Conservation (phyloP, 2,797 vertebrate species). For the Orestias chungarensis region DNA sequence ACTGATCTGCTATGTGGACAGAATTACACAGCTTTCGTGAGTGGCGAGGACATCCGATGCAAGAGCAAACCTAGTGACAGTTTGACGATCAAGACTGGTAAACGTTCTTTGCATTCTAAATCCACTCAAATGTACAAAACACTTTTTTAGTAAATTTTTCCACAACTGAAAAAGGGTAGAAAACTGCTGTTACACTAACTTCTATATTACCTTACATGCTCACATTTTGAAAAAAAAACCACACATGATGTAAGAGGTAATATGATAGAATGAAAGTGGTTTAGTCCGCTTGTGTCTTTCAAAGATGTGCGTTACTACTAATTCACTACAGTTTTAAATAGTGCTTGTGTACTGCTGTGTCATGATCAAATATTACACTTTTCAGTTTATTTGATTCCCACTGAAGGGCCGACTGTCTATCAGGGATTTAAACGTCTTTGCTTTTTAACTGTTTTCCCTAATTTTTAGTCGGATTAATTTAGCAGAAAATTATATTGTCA, state of each 20-base stretch:
- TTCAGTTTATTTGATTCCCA: not conserved
- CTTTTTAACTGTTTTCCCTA: not conserved
- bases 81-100: conserved; percentile 76
- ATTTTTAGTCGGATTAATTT: no score
- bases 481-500: no score
- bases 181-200: not conserved
- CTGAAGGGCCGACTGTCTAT: not conserved
- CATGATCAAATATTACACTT: no score
- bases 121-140: not conserved
- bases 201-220: not conserved
- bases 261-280: not conserved
- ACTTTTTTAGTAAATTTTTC: not conserved
- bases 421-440: not conserved
- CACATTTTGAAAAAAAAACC: not conserved
- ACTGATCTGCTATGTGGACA: conserved; percentile 73
- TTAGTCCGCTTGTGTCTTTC: not conserved
- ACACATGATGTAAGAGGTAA: not conserved
- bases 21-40: conserved; percentile 70
- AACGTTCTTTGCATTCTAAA: not conserved
- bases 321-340: not conserved
- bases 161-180: not conserved
- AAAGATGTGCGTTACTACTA: not conserved
- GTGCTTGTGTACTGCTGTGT: not conserved
- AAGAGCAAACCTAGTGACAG: conserved; percentile 65
- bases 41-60: conserved; percentile 72